These are phyloP conservation scores for Equus quagga DNA, from an alignment of 2,113 vertebrate species.

Conservation along the genomic window DNA sequence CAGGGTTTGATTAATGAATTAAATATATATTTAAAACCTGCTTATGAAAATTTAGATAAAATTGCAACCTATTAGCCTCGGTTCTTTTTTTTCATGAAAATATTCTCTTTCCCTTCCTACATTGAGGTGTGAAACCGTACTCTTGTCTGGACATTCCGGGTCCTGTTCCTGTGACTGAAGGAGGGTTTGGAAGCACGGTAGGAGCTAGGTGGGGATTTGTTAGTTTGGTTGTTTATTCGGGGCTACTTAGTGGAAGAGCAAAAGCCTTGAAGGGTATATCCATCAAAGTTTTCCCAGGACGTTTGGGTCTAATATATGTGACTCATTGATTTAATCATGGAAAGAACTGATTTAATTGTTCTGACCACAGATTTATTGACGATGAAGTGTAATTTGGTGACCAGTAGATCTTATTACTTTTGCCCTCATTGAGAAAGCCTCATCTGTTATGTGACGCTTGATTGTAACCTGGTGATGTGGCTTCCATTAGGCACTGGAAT, in stretches of 20 bases:
- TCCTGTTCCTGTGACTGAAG: background rate
- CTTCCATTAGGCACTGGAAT: background rate
- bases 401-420: constrained; percentile 51
- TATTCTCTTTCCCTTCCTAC: background rate
- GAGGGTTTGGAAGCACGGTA: background rate
- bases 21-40: background rate
- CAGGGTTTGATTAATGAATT: background rate
- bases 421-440: constrained; percentile 51
- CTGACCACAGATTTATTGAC: constrained; percentile 72
- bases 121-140: background rate
- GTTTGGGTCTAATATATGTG: constrained; percentile 59
- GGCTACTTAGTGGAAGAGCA: background rate
- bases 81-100: background rate
- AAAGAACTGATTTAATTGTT: constrained; percentile 73
- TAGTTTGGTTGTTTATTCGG: background rate
- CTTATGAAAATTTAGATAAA: constrained; percentile 27
- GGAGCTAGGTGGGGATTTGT: background rate
- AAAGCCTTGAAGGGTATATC: constrained; percentile 68
- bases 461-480: constrained; percentile 24
- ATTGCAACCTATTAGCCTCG: background rate
- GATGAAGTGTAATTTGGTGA: constrained; percentile 65
- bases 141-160: background rate
- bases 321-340: constrained; percentile 73
- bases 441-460: constrained; percentile 53
- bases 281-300: constrained; percentile 68